Conservation (phyloP, 2,797 vertebrate species). For the Tiaroga cobitis region DNA sequence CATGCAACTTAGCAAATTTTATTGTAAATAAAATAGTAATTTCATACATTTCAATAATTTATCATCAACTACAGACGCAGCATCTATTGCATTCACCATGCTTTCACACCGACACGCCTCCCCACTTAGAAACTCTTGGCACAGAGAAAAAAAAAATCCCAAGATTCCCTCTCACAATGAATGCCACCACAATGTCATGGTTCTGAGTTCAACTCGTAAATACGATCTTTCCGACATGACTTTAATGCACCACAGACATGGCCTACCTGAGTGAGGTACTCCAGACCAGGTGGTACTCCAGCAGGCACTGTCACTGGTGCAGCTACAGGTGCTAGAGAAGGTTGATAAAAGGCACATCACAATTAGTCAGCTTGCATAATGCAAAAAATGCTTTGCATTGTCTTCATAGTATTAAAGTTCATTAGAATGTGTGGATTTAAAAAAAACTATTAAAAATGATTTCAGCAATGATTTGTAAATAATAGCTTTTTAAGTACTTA, state of each 20-base stretch:
- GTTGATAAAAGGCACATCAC: slow-evolving; percentile 46
- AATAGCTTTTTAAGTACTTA: background rate
- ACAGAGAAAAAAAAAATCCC: background rate
- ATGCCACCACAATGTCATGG: too few species aligned
- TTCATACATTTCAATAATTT: background rate
- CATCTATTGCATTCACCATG: background rate
- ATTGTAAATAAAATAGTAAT: background rate
- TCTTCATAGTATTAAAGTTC: background rate
- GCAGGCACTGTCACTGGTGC: slow-evolving; percentile 58
- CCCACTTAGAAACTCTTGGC: background rate
- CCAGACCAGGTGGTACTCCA: slow-evolving; percentile 83
- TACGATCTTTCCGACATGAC: background rate
- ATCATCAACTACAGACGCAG: background rate
- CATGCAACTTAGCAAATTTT: too few species aligned
- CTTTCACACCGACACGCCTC: background rate
- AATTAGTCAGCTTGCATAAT: background rate
- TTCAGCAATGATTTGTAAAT: background rate
- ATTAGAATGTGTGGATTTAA: background rate
- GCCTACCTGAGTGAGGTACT: slow-evolving; percentile 86
- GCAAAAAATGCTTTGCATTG: background rate
- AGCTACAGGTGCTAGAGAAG: slow-evolving; percentile 16
- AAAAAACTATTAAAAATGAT: background rate
- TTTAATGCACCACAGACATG: background rate
- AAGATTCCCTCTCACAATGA: background rate
- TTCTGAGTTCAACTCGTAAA: background rate